phyloP scores from a whole-genome alignment of 2,797 vertebrate genomes.

The Ataeniobius toweri region DNA sequence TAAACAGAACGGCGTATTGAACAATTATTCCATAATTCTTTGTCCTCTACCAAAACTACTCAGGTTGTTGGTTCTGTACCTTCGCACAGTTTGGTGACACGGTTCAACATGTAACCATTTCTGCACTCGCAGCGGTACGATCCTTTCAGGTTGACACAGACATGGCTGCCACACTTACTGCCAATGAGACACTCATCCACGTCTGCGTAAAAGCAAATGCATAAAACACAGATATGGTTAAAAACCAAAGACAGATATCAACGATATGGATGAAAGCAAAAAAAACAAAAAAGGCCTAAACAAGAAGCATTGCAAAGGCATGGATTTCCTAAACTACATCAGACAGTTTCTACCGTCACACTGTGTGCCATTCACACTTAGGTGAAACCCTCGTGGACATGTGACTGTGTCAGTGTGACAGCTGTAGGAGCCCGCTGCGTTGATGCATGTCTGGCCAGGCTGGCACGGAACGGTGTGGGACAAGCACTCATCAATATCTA shows the following conservation, averaged over 20 bases:
- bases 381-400: conserved; percentile 89
- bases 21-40: not conserved
- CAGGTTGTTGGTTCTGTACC: conserved; percentile 70
- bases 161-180: conserved; percentile 81
- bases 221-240: not conserved
- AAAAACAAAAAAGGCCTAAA: not conserved
- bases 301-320: not conserved
- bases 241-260: not conserved
- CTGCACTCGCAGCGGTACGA: conserved; percentile 89
- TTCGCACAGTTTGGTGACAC: conserved; percentile 82
- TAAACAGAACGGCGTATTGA: conserved; percentile 43
- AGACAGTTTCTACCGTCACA: conserved; percentile 81
- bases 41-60: not conserved
- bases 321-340: not conserved
- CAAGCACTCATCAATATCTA: conserved; percentile 92
- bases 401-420: conserved; percentile 84
- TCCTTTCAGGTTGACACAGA: conserved; percentile 86
- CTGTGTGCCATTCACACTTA: conserved; percentile 84
- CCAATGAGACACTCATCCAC: conserved; percentile 85
- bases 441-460: conserved; percentile 84
- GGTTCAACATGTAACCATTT: conserved; percentile 85
- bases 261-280: not conserved
- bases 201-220: conserved; percentile 72
- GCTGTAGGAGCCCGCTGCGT: conserved; percentile 85
- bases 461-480: conserved; percentile 65